These are phyloP conservation scores for Tympanoctomys barrerae DNA, from an alignment of 2,797 vertebrate species.

Conservation along the genomic window DNA sequence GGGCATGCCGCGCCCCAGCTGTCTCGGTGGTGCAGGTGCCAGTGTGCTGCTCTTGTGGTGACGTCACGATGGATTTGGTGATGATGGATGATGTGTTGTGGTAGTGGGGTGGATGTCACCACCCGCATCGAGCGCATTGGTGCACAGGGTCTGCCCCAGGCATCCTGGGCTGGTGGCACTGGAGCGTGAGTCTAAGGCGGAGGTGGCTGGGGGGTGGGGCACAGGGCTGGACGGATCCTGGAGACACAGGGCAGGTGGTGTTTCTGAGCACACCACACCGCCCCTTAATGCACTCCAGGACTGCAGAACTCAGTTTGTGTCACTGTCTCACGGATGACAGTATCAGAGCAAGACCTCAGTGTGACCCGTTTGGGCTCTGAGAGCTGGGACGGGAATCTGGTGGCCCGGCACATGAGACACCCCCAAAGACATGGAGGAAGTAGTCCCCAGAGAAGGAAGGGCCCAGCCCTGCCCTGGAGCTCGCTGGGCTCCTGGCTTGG, in stretches of 20 bases:
- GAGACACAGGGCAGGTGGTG: not conserved
- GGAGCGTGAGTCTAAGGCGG: accelerated
- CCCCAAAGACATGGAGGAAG: accelerated
- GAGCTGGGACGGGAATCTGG: not conserved
- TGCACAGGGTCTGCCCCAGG: not conserved
- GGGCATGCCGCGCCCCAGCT: not conserved
- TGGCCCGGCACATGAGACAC: accelerated
- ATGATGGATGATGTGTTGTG: not conserved
- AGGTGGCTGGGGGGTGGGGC: accelerated
- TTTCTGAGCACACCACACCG: accelerated
- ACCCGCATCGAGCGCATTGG: accelerated
- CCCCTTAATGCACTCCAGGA: accelerated
- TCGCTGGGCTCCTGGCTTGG: not conserved
- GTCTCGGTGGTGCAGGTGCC: not conserved
- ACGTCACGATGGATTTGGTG: accelerated
- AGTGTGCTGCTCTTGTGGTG: no score
- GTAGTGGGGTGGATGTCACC: not conserved
- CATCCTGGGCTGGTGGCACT: accelerated
- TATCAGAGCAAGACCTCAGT: not conserved
- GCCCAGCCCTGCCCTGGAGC: accelerated
- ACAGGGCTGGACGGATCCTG: accelerated
- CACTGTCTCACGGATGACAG: conserved; percentile 19
- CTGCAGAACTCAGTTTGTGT: accelerated
- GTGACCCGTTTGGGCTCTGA: conserved; percentile 43
- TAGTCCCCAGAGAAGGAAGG: not conserved